These are phyloP conservation scores for Phortica variegata DNA, from an alignment of 1,140 invertebrate genomes.

Conservation along the genomic window DNA sequence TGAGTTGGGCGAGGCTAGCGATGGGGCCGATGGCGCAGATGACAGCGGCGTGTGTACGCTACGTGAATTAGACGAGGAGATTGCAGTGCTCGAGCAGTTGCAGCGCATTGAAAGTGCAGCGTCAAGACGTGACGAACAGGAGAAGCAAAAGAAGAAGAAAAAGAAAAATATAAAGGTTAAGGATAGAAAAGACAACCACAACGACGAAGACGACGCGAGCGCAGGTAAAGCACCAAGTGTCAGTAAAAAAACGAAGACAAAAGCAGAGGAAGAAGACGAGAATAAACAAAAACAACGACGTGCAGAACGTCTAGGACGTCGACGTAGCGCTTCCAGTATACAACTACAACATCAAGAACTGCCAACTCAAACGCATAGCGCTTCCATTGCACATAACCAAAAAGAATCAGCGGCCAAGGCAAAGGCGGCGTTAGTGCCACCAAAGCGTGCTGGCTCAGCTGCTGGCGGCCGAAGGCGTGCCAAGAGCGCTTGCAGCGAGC, in stretches of 20 bases:
- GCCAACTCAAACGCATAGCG: not conserved
- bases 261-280: too few species aligned
- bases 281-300: too few species aligned
- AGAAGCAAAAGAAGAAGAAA: not conserved
- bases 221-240: too few species aligned
- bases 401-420: conserved; percentile 15
- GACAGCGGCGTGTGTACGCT: conserved; percentile 5
- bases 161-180: too few species aligned
- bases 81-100: conserved; percentile 27
- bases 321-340: conserved; percentile 30
- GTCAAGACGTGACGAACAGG: too few species aligned
- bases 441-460: not conserved
- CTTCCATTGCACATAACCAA: conserved; percentile 12
- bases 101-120: conserved; percentile 23
- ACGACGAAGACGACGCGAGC: not conserved
- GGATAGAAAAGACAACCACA: not conserved
- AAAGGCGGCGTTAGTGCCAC: conserved; percentile 6
- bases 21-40: conserved; percentile 2
- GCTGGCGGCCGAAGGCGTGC: conserved; percentile 29
- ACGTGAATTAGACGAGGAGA: conserved; percentile 32
- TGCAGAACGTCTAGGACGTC: not conserved
- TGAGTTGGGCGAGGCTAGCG: conserved; percentile 13
- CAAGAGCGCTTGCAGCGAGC: conserved; percentile 36
- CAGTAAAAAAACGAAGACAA: too few species aligned
- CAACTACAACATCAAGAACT: conserved; percentile 19